Base-by-base conservation (phyloP, 2,113 vertebrate genomes). In the Cisticola juncidis region DNA sequence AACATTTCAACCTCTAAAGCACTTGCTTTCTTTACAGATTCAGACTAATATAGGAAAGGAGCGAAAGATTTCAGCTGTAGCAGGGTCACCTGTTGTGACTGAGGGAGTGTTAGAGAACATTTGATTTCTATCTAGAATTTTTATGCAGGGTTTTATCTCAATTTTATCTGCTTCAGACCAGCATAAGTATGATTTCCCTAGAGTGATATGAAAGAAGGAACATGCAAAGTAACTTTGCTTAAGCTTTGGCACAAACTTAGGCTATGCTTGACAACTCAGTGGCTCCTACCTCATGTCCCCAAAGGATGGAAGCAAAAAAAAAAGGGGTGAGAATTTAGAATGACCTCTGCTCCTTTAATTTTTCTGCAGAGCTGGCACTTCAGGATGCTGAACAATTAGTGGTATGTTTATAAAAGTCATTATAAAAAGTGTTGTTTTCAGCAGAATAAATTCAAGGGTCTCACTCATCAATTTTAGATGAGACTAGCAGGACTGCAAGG, bases 381-480 rank as follows among this genome's bases (percentile, higher is more conserved):
- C 10, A 58, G 26, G 21, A 47, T 44, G 38, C 72, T 83, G 54
- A 77, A 90, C 83, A 89, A 89, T 94, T 92, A 96, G 74, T 64
- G 40, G 15, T 64, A 54, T 56, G 57, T 57, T 81, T 93, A 91
- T 81, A 92, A 90, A 86, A 20, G 1, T 69, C 60, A 40, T 89
- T 94, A 90, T 53, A 79, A 86, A 82, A 95, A 90, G 38, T 45
- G 61, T 91, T 81, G 70, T 74, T 94, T 94, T 90, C 89, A 90
- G 81, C 92, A 94, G 66, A 92, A 96, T 54, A 92, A 86, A 91
- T 74, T 81, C 44, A 82, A 62, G 78, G 92, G 51, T 86, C 87
- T 95, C 58, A 6, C 84, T 96, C 87, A 91, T 96, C 86, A 90
- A 48, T 94, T 93, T 92, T 95, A 92, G 91, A 85, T 94, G 78